Percentiles rank a stretch among this genome's conserved stretches.
Evolutionary conservation across 1,140 invertebrate genomes (phyloP).

Genomic region (Samia ricini): DNA sequence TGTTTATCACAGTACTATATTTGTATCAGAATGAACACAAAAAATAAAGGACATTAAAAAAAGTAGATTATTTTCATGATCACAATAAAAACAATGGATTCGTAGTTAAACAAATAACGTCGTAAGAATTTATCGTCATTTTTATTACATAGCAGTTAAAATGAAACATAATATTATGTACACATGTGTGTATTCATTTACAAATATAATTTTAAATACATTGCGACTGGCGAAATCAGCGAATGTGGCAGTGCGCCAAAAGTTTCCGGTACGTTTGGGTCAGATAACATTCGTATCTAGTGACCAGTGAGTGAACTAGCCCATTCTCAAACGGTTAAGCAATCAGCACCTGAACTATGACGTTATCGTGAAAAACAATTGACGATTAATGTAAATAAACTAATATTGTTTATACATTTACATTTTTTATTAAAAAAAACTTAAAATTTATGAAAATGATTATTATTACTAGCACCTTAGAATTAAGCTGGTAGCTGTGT

Average conservation of each 20-base stretch:
- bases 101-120: background rate
- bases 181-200: conserved; percentile 7
- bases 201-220: conserved; percentile 6
- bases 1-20: no score
- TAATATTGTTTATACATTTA: no score
- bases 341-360: no score
- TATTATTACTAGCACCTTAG: no score
- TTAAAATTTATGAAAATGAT: no score
- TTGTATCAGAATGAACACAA: no score
- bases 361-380: no score
- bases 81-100: background rate
- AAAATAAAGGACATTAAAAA: background rate
- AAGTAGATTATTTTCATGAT: background rate
- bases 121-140: conserved; percentile 1
- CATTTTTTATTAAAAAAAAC: no score
- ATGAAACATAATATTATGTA: conserved; percentile 5
- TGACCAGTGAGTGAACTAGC: conserved; percentile 12
- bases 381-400: no score
- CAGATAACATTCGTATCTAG: conserved; percentile 26
- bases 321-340: conserved; percentile 2
- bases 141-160: conserved; percentile 9
- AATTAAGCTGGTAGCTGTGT: no score
- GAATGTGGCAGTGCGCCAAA: conserved; percentile 8
- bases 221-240: background rate
- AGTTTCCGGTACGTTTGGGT: conserved; percentile 11